A percentile compares a stretch with the other conserved stretches of the same genome.
Conservation (phyloP, 2,797 vertebrate species). For the Knipowitschia caucasica region DNA sequence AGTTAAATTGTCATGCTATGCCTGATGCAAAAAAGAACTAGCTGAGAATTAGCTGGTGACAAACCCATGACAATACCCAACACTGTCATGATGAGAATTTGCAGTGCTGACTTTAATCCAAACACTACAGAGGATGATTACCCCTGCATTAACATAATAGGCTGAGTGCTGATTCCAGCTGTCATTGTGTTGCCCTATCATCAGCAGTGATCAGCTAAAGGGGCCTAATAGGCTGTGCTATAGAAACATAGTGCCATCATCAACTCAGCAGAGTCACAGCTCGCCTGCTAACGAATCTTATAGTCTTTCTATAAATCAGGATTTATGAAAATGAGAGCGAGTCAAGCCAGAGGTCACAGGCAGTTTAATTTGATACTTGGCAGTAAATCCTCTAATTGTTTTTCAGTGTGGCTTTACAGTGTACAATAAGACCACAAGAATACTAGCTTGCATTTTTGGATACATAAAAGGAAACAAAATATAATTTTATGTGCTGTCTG, state of each 20-base stretch:
- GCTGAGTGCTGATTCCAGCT: slow-evolving; percentile 57
- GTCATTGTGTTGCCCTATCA: slow-evolving; percentile 68
- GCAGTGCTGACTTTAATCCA: slow-evolving; percentile 45
- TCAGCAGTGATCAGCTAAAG: slow-evolving; percentile 62
- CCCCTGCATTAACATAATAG: slow-evolving; percentile 60
- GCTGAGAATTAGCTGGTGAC: slow-evolving; percentile 1
- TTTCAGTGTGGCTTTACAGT: slow-evolving; percentile 72
- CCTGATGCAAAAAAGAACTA: neutral
- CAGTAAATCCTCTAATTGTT: slow-evolving; percentile 78
- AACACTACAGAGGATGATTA: slow-evolving; percentile 60
- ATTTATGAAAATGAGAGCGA: slow-evolving; percentile 74
- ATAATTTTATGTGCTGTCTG: slow-evolving; percentile 74
- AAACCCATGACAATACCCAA: slow-evolving; percentile 28
- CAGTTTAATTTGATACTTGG: slow-evolving; percentile 74
- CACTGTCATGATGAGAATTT: slow-evolving; percentile 33
- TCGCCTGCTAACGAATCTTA: slow-evolving; percentile 65
- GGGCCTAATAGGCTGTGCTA: slow-evolving; percentile 65
- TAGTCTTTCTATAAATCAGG: slow-evolving; percentile 73
- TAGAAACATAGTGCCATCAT: slow-evolving; percentile 64
- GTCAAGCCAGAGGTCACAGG: slow-evolving; percentile 74
- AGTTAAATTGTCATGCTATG: slow-evolving; percentile 6
- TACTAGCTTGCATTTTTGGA: slow-evolving; percentile 72
- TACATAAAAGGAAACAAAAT: slow-evolving; percentile 76
- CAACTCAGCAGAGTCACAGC: slow-evolving; percentile 73
- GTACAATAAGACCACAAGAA: slow-evolving; percentile 71